Conservation (phyloP, 2,113 vertebrate genomes). For the Dipodomys merriami region DNA sequence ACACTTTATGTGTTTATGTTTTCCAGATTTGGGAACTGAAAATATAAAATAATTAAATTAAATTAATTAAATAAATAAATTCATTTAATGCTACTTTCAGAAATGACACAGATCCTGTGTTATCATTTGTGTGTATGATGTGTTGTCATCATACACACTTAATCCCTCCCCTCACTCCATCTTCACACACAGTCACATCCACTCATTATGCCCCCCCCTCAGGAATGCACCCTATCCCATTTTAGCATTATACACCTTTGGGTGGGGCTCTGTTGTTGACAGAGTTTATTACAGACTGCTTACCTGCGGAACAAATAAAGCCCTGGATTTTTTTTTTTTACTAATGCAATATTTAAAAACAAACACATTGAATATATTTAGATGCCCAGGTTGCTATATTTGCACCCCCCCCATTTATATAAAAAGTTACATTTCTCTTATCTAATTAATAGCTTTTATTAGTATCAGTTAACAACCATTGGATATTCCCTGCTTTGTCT, state of each 20-base stretch:
- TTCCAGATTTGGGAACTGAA: constrained; percentile 10
- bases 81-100: constrained; percentile 47
- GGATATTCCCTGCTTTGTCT: not conserved
- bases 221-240: not conserved
- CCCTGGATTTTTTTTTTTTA: constrained; percentile 11
- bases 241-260: not conserved
- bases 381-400: not conserved
- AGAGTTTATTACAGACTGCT: constrained; percentile 15
- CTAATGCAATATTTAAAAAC: not conserved
- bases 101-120: not conserved
- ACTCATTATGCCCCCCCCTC: not conserved
- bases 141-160: constrained; percentile 21
- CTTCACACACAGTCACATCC: not conserved
- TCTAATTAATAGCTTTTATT: constrained; percentile 28
- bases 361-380: not conserved
- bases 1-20: not conserved
- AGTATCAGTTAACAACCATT: constrained; percentile 4
- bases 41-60: constrained; percentile 48
- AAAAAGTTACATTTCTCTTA: constrained; percentile 42
- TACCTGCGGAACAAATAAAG: not conserved
- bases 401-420: not conserved
- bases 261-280: not conserved
- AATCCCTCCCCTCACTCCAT: fast-evolving
- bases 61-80: not conserved
- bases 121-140: not conserved